These are phyloP conservation scores for Balearica regulorum DNA, from an alignment of 2,797 vertebrate genomes.

Conservation along the genomic window DNA sequence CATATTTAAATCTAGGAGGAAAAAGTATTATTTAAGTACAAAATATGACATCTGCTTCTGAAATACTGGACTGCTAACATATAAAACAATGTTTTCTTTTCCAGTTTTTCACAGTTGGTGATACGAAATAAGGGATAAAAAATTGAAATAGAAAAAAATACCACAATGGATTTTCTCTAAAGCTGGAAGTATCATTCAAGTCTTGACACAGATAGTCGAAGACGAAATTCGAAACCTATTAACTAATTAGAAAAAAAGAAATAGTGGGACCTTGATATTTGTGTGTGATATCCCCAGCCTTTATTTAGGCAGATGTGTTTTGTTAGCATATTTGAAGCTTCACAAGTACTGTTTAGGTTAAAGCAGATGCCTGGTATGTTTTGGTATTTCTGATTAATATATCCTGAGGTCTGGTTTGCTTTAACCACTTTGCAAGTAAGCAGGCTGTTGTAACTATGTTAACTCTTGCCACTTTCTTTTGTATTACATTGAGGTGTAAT, in stretches of 20 bases:
- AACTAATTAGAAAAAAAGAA: background rate
- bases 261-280: background rate
- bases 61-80: background rate
- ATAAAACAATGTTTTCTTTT: background rate
- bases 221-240: background rate
- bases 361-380: background rate
- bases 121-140: background rate
- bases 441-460: background rate
- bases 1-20: background rate
- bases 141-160: background rate
- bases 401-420: slow-evolving; percentile 11
- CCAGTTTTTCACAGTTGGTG: background rate
- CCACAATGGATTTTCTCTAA: background rate
- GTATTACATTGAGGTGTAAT: background rate
- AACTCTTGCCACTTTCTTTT: background rate
- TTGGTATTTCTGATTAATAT: slow-evolving; percentile 11
- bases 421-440: slow-evolving; percentile 7
- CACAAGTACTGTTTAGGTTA: background rate
- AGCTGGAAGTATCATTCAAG: background rate
- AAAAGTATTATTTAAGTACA: background rate
- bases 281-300: background rate
- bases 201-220: background rate
- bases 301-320: background rate
- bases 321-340: slow-evolving; percentile 5
- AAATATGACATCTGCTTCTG: background rate